Evolutionary conservation across 1,140 invertebrate genomes (phyloP).

Genomic region (Drosophila teissieri): DNA sequence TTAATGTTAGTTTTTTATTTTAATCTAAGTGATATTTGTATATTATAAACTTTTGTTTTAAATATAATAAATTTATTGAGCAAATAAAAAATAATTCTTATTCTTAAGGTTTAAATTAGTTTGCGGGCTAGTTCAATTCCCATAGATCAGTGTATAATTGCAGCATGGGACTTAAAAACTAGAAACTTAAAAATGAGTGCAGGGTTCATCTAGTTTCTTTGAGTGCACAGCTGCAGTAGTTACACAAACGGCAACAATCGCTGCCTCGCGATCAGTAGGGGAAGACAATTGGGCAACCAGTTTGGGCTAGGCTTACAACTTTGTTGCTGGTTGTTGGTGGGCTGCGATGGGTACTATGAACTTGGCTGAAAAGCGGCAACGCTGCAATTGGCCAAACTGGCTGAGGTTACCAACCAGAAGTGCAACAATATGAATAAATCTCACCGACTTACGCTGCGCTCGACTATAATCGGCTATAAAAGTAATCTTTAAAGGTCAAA

Average conservation of each 20-base stretch:
- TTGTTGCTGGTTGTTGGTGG: slow-evolving; percentile 47
- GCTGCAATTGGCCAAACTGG: slow-evolving; percentile 28
- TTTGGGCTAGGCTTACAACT: slow-evolving; percentile 50
- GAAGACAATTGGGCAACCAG: slow-evolving; percentile 54
- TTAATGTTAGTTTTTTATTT: too few species aligned
- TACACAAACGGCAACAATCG: slow-evolving; percentile 37
- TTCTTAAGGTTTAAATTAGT: too few species aligned
- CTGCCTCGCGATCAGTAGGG: slow-evolving; percentile 39
- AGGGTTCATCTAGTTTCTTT: background rate
- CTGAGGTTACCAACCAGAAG: slow-evolving; percentile 22
- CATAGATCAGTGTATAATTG: too few species aligned
- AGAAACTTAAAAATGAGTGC: too few species aligned
- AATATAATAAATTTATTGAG: too few species aligned
- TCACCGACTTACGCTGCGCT: background rate
- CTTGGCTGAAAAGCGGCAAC: slow-evolving; percentile 69
- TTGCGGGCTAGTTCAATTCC: too few species aligned
- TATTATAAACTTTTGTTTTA: too few species aligned
- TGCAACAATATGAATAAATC: slow-evolving; percentile 24
- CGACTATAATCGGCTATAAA: slow-evolving; percentile 7
- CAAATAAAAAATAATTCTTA: too few species aligned
- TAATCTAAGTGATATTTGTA: too few species aligned
- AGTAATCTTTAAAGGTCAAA: background rate
- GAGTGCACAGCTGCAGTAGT: slow-evolving; percentile 26
- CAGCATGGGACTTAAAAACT: too few species aligned
- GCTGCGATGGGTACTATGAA: slow-evolving; percentile 54